Evolutionary conservation across 2,888 invertebrate genomes (phyloP).

Genomic region (Punctoribates punctum): DNA sequence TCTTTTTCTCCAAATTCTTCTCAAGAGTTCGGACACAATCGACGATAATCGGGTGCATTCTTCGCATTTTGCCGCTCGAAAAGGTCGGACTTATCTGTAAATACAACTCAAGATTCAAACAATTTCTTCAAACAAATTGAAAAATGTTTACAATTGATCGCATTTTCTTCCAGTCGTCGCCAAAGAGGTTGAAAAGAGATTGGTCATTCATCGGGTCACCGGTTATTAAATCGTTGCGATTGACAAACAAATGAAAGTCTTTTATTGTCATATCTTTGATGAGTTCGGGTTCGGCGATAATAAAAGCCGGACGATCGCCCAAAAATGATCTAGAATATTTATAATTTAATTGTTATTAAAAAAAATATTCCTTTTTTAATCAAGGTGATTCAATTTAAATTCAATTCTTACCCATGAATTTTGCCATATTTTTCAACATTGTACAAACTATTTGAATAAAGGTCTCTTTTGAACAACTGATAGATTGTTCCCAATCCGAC

Average conservation of each 20-base stretch:
- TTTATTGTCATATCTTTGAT: slow-evolving; percentile 42
- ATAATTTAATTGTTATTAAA: no score
- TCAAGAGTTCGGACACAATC: background rate
- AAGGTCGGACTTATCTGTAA: background rate
- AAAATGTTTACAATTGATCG: background rate
- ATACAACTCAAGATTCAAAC: background rate
- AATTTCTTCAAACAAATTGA: background rate
- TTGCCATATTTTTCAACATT: background rate
- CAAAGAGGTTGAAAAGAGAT: background rate
- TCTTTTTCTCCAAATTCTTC: background rate
- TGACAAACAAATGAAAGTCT: slow-evolving; percentile 45
- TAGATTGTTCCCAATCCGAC: background rate
- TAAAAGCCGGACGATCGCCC: background rate
- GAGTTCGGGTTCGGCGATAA: slow-evolving; percentile 42
- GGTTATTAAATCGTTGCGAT: background rate
- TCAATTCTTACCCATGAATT: background rate
- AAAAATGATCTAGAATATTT: background rate
- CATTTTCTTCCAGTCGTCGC: slow-evolving; percentile 1
- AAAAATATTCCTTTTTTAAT: no score
- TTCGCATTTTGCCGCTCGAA: background rate
- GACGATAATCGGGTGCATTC: background rate
- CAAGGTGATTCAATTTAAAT: background rate
- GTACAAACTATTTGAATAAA: background rate
- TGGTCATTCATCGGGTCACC: background rate
- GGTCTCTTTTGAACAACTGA: background rate